Conservation (phyloP, 2,797 vertebrate genomes). For the Sciaenops ocellatus region DNA sequence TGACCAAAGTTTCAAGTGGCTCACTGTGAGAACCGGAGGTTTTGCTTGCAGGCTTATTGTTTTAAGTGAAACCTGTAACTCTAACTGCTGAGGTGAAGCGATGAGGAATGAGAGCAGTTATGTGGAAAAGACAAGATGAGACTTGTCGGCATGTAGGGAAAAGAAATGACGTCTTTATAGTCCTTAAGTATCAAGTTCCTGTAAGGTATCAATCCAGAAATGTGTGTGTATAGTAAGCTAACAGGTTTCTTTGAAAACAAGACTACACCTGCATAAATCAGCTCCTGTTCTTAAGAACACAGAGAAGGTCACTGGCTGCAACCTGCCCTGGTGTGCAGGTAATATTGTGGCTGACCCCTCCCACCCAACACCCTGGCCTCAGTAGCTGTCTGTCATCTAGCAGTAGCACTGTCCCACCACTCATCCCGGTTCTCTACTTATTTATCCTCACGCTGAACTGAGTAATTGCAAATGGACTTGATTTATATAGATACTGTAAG, state of each 20-base stretch:
- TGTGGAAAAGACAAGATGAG: slow-evolving; percentile 31
- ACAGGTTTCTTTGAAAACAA: not conserved
- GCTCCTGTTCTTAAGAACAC: not conserved
- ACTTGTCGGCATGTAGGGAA: slow-evolving; percentile 22
- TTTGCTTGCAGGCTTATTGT: slow-evolving; percentile 13
- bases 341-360: too few species aligned
- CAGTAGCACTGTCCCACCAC: too few species aligned
- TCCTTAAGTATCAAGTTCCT: not conserved
- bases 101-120: slow-evolving; percentile 13
- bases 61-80: slow-evolving; percentile 19
- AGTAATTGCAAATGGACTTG: too few species aligned
- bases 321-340: too few species aligned
- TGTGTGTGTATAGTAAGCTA: not conserved
- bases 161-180: not conserved
- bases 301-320: too few species aligned
- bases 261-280: not conserved
- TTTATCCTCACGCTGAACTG: too few species aligned
- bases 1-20: slow-evolving; percentile 4
- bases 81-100: not conserved
- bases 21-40: slow-evolving; percentile 15
- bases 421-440: too few species aligned
- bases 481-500: too few species aligned
- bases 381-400: too few species aligned
- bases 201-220: not conserved
- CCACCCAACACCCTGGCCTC: too few species aligned